Conservation (phyloP, 1,140 invertebrate species). For the Formica exsecta region DNA sequence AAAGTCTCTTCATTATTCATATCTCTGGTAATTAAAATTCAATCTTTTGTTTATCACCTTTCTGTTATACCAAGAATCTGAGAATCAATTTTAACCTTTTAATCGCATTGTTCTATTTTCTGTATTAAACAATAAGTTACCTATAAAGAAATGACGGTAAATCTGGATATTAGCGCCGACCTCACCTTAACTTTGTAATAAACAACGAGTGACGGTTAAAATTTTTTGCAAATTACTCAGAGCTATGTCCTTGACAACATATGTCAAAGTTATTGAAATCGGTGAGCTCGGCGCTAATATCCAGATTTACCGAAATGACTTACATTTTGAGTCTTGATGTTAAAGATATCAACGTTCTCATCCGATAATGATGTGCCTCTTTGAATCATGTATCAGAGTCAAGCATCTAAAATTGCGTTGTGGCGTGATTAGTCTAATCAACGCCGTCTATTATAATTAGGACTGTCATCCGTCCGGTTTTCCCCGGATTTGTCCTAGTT, state of each 20-base stretch:
- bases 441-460: not conserved
- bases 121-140: slow-evolving; percentile 26
- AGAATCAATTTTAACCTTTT: not conserved
- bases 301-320: no score
- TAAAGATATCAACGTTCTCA: slow-evolving; percentile 21
- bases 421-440: slow-evolving; percentile 27
- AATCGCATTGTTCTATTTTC: not conserved
- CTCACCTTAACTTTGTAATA: no score
- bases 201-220: no score
- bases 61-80: not conserved
- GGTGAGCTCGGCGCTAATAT: no score
- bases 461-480: no score
- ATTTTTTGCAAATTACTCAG: no score
- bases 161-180: no score
- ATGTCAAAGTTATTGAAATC: no score
- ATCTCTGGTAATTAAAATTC: slow-evolving; percentile 3
- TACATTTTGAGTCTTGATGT: not conserved
- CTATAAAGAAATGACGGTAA: not conserved
- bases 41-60: slow-evolving; percentile 7
- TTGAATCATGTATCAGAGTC: slow-evolving; percentile 5
- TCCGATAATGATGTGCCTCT: not conserved
- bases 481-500: no score
- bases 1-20: not conserved
- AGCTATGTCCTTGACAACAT: no score
- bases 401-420: slow-evolving; percentile 16